These are phyloP conservation scores for Drosophila athabasca DNA, from an alignment of 1,140 invertebrate genomes.

Conservation along the genomic window DNA sequence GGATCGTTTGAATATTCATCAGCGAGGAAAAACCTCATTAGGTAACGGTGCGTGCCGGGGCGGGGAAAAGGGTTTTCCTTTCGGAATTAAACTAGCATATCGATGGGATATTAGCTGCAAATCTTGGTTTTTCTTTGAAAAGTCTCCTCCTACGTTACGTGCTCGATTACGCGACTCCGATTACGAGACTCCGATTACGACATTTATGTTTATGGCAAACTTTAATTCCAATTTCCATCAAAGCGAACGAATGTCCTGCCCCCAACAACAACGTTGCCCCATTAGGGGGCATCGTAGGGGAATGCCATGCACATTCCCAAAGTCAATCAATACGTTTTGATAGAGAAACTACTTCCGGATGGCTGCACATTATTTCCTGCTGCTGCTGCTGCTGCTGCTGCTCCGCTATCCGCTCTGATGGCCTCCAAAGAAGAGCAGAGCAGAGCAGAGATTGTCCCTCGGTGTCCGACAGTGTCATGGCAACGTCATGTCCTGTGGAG, in stretches of 20 bases:
- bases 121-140: too few species aligned
- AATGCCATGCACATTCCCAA: conserved; percentile 57
- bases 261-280: background rate
- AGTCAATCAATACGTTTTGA: conserved; percentile 69
- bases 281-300: background rate
- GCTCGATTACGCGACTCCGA: too few species aligned
- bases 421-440: background rate
- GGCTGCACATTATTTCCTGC: conserved; percentile 69
- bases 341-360: conserved; percentile 72
- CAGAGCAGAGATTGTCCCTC: conserved; percentile 18
- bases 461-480: conserved; percentile 48
- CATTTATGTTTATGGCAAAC: conserved; percentile 40
- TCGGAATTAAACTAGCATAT: too few species aligned
- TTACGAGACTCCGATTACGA: too few species aligned
- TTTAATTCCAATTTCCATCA: conserved; percentile 48
- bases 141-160: too few species aligned
- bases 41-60: too few species aligned
- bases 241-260: conserved; percentile 11
- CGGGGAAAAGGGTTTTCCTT: too few species aligned
- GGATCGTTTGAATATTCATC: too few species aligned
- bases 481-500: conserved; percentile 43
- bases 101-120: too few species aligned
- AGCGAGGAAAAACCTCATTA: too few species aligned
- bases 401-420: conserved; percentile 12
- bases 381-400: too few species aligned